Evolutionary conservation across 2,888 invertebrate species (phyloP), one percentile per base, ranked within the genome.

Genomic region (Agrotis exclamationis): DNA sequence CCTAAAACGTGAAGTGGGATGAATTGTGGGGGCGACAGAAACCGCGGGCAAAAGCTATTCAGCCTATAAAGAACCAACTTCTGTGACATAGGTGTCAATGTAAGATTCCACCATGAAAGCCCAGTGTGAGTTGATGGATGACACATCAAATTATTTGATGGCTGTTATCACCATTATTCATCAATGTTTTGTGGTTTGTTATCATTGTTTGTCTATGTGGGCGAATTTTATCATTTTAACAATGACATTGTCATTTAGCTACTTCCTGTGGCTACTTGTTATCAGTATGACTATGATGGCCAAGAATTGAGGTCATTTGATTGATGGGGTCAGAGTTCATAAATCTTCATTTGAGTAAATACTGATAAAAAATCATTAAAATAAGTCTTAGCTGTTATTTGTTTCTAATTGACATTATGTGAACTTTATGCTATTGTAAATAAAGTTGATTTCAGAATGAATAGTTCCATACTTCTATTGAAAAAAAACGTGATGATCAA

Each of bases 161-260:
- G 16, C n/a, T 48, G n/a, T 67, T 64, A 54, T 24, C 18, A 44
- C 9, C 6, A 22, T 14, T 9, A 39, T 69, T 51, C 58, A 77
- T 77, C n/a, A 70, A n/a, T 58, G 39, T 58, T 45, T 56, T 50
- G 16, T 33, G 16, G n/a, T 20, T 50, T 47, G 13, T 44, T 60
- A 33, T 44, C 3, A 20, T 51, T 47, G 28, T 60, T 57, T 48
- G 18, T 18, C n/a, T 60, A 28, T 64, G 76, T 80, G 75, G 76
- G 57, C 51, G 22, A 39, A 45, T 63, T 62, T 76, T 64, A 81
- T 81, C 63, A 56, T 7, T 24, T 5, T 22, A 59, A 60, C 63
- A 76, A 45, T 76, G 63, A 60, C 82, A 81, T 57, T 76, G 56
- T 24, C 20, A 51, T 54, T 63, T 47, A 24, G 18, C 22, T 64